Evolutionary conservation across 2,113 vertebrate species (phyloP), one percentile per base, ranked within the genome.

Genomic region (Desmodus rotundus): DNA sequence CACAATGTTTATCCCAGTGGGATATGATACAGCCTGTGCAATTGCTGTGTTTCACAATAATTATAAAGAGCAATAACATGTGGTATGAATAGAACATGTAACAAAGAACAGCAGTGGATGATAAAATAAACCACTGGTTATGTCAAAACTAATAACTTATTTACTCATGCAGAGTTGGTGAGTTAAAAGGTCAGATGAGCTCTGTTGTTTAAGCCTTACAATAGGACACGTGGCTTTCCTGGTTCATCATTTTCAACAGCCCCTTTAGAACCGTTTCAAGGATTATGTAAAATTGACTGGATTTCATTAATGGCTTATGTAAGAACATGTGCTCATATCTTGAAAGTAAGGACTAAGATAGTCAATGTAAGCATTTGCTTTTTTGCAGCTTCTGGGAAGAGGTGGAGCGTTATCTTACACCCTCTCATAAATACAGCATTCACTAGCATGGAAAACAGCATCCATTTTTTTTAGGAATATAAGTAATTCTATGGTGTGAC

Each of bases 61-160:
- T 98, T 97, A 98, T 74, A 94, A 98, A 98, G 96, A 98, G 98
- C 96, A 98, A 98, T 98, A 98, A 97, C 97, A 97, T 87, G 87
- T 98, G 96, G 94, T 98, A 97, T 85, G 96, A 98, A 98, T 93
- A 97, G 96, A 98, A 96, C 11, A 22, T 47, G 65, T 96, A 98
- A 97, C 91, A 97, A 98, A 98, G 91, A 98, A 81, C 95, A 98
- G 97, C 91, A 87, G 96, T 97, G 56, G 82, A 97, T 96, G 93
- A 97, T 97, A 97, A 97, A 98, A 97, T 97, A 98, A 98, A 97
- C 97, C 95, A 96, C 97, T 87, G 91, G 91, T 96, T 98, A 94
- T 98, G 98, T 98, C 98, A 98, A 98, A 98, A 97, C 97, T 97
- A 98, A 93, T 98, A 98, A 98, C 96, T 98, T 97, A 92, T 96